Evolutionary conservation across 1,140 invertebrate species (phyloP), one percentile per base, ranked within the genome.

Genomic region (Ooceraea biroi): DNA sequence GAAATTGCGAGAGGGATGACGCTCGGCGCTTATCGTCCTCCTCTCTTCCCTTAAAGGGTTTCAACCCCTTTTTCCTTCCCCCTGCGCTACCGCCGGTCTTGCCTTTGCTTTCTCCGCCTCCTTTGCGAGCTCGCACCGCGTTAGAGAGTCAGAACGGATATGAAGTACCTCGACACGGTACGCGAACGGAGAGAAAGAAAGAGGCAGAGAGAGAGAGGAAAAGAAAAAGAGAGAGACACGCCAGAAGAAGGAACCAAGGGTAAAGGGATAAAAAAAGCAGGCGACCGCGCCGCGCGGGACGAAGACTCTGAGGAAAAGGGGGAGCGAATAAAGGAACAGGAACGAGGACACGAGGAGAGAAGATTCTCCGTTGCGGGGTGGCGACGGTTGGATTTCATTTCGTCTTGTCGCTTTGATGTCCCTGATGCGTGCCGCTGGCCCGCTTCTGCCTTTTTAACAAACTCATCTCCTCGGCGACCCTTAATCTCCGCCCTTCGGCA

Each of bases 381-480:
- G 85, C 71, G 68, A 85, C 83, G 92, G 93, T 94, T 92, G 92
- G 93, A 94, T 94, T 94, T 94, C 93, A 94, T 94, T 94, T 94
- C 91, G 93, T 93, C 93, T 94, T 93, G 93, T 94, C 92, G 88
- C 94, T 94, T 94, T 94, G 93, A 94, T 94, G 94, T 94, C 90
- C 88, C 90, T 94, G 93, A 94, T 93, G 94, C 94, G 93, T 94
- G 93, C 92, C 92, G 91, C 89, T 94, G 92, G 92, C 91, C 93
- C 91, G 93, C 91, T 94, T 94, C 93, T 94, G 92, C 92, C 92
- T 94, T 94, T 94, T 94, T 93, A 94, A 94, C 93, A 94, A 94
- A 94, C 93, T 94, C 93, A 94, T 94, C 93, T 94, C 90, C 93
- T 93, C 92, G 89, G 91, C 88, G 89, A 90, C 92, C 93, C 93